phyloP scores from a whole-genome alignment of 2,888 invertebrate species.

The Chymomyza procnemis region DNA sequence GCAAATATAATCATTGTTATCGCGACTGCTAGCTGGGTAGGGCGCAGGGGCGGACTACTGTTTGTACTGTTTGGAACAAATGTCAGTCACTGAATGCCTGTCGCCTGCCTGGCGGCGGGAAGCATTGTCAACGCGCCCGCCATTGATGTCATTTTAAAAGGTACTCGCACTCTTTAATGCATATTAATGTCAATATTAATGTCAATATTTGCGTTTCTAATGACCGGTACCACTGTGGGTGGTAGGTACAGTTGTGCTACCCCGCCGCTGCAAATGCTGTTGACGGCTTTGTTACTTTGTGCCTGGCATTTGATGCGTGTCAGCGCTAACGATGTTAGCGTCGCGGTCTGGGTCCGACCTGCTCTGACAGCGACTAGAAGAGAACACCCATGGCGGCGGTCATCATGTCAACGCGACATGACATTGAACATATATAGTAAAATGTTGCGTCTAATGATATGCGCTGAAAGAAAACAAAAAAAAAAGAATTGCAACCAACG shows the following conservation, averaged over 20 bases:
- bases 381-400: neutral
- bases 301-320: slow-evolving; percentile 34
- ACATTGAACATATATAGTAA: slow-evolving; percentile 47
- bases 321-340: slow-evolving; percentile 43
- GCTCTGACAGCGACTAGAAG: neutral
- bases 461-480: neutral
- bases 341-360: neutral
- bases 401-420: slow-evolving; percentile 19
- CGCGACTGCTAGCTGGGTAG: slow-evolving; percentile 3
- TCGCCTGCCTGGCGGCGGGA: slow-evolving; percentile 12
- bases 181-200: slow-evolving; percentile 76
- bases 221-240: slow-evolving; percentile 49
- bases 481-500: neutral
- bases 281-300: slow-evolving; percentile 56
- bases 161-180: slow-evolving; percentile 57
- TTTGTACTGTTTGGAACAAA: neutral
- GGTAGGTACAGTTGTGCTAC: neutral
- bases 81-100: slow-evolving; percentile 7
- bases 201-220: slow-evolving; percentile 74
- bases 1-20: slow-evolving; percentile 58
- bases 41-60: neutral
- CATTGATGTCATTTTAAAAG: slow-evolving; percentile 72
- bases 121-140: slow-evolving; percentile 40
- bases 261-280: slow-evolving; percentile 21
- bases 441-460: slow-evolving; percentile 12